Conservation (phyloP, 2,888 invertebrate genomes). For the Leuctra nigra region DNA sequence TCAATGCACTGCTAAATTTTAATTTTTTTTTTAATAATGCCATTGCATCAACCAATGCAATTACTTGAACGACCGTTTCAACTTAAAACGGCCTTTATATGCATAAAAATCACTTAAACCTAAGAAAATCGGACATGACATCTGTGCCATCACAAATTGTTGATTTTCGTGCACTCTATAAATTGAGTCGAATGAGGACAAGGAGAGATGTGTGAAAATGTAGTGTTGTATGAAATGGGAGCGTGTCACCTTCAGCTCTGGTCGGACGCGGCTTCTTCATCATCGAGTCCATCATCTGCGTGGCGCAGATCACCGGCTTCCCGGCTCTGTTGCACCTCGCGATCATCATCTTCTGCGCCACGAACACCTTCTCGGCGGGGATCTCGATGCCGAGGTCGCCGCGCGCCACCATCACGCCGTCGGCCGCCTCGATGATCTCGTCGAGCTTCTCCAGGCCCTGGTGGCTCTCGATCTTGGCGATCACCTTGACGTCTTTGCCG, state of each 20-base stretch:
- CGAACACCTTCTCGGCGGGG: slow-evolving; percentile 93
- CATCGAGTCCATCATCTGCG: slow-evolving; percentile 98
- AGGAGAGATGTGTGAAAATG: too few species aligned
- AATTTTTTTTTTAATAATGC: too few species aligned
- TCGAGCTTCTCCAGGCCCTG: slow-evolving; percentile 93
- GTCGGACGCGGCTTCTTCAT: slow-evolving; percentile 96
- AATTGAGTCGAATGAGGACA: too few species aligned
- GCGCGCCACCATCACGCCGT: slow-evolving; percentile 98
- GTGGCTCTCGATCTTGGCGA: slow-evolving; percentile 98
- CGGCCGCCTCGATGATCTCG: slow-evolving; percentile 86
- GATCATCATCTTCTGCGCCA: slow-evolving; percentile 98
- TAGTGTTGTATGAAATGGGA: too few species aligned
- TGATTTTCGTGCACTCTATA: too few species aligned
- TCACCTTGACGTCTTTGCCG: slow-evolving; percentile 89
- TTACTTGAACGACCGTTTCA: too few species aligned
- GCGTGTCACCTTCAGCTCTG: slow-evolving; percentile 92
- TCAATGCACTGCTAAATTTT: too few species aligned
- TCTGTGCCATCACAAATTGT: too few species aligned
- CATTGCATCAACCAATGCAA: too few species aligned
- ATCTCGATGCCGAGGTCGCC: slow-evolving; percentile 98
- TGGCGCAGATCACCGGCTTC: slow-evolving; percentile 97
- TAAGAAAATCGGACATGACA: too few species aligned
- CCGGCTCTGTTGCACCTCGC: slow-evolving; percentile 93
- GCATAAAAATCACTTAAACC: too few species aligned
- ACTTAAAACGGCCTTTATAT: too few species aligned